These are phyloP conservation scores for Scatophagus argus DNA, from an alignment of 2,113 vertebrate species.

Conservation along the genomic window DNA sequence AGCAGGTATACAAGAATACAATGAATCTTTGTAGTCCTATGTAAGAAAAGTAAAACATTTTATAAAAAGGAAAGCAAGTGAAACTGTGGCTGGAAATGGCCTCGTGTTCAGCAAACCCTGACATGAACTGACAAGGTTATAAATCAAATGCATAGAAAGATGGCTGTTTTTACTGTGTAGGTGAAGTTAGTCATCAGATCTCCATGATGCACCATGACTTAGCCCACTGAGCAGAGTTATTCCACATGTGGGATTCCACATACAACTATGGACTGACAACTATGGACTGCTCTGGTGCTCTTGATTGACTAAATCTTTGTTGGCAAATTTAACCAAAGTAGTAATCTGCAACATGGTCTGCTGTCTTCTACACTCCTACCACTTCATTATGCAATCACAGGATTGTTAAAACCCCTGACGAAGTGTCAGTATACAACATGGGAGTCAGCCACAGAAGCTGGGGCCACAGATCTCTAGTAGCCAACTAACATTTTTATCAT, in stretches of 20 bases:
- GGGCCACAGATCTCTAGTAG: neutral
- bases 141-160: slow-evolving; percentile 13
- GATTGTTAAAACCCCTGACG: too few relatives aligned
- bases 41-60: neutral
- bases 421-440: too few relatives aligned
- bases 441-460: too few relatives aligned
- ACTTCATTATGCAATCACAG: too few relatives aligned
- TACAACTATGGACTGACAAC: too few relatives aligned
- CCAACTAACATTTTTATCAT: neutral
- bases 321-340: too few relatives aligned
- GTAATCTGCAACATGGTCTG: too few relatives aligned
- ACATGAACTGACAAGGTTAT: slow-evolving; percentile 8
- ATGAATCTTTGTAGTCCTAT: neutral
- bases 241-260: neutral
- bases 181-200: slow-evolving; percentile 18
- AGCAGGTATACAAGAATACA: neutral
- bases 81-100: slow-evolving; percentile 17
- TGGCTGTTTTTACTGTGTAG: neutral
- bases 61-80: slow-evolving; percentile 3
- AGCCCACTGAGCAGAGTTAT: neutral
- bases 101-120: slow-evolving; percentile 6
- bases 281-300: too few relatives aligned
- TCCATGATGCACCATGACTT: neutral
- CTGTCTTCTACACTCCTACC: too few relatives aligned
- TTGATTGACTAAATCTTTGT: neutral